Percentiles rank a stretch among this genome's conserved stretches.
These are phyloP conservation scores for Brenthis hecate DNA, from an alignment of 2,888 invertebrate genomes.

Conservation along the genomic window DNA sequence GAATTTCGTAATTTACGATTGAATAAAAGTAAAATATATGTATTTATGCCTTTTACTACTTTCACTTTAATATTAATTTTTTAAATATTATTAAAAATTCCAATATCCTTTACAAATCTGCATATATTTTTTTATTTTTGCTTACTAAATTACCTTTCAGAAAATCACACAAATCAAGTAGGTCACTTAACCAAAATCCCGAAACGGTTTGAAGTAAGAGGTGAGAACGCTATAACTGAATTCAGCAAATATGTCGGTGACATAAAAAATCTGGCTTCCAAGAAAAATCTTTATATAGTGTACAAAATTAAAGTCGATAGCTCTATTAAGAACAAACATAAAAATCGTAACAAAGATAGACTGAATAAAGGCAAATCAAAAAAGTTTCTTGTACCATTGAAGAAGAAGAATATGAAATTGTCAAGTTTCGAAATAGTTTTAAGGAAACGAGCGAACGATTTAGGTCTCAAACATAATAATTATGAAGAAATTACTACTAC, in stretches of 20 bases:
- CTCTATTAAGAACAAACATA: slow-evolving; percentile 40
- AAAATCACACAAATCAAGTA: slow-evolving; percentile 42
- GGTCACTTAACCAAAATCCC: slow-evolving; percentile 58
- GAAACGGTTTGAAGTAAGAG: slow-evolving; percentile 57
- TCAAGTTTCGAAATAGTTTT: slow-evolving; percentile 67
- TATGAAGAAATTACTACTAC: slow-evolving; percentile 46
- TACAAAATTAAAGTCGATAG: slow-evolving; percentile 65
- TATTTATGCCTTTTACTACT: too few species aligned
- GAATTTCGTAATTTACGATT: too few species aligned
- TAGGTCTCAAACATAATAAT: slow-evolving; percentile 41
- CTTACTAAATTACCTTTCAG: slow-evolving; percentile 38
- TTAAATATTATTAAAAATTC: too few species aligned
- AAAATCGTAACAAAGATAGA: slow-evolving; percentile 40
- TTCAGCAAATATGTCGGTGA: slow-evolving; percentile 58
- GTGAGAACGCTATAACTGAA: slow-evolving; percentile 48
- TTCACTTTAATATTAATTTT: too few species aligned
- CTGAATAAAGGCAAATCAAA: slow-evolving; percentile 55
- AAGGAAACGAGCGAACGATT: slow-evolving; percentile 55
- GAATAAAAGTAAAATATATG: too few species aligned
- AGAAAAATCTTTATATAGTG: slow-evolving; percentile 55
- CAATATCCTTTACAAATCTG: too few species aligned
- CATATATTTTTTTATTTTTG: too few species aligned
- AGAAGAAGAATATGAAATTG: slow-evolving; percentile 69
- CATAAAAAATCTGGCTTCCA: slow-evolving; percentile 56
- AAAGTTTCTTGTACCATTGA: slow-evolving; percentile 68